Evolutionary conservation across 1,140 invertebrate genomes (phyloP), one percentile per base, ranked within the genome.

Genomic region (Asbolus verrucosus): DNA sequence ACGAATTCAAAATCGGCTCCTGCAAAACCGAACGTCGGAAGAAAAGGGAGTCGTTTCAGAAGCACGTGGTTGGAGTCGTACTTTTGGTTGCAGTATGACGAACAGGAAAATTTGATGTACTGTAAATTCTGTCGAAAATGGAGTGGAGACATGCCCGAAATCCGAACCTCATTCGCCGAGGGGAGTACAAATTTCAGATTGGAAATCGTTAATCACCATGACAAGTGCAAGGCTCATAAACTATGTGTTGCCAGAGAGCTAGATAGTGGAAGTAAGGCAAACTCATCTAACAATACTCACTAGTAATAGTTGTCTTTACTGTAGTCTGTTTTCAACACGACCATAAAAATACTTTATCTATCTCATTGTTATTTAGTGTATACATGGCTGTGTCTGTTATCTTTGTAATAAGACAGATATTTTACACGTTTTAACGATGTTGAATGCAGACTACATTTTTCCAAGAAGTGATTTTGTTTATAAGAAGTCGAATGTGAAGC

Each of bases 141-240:
- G 89, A 89, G 88, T 65, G 84, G 85, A 27, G 85, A 87, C 6
- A 82, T 91, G 65, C 87, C 88, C 9, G 87, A 90, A 61, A 89
- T 90, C 76, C 85, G 89, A 59, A 91, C 90, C 14, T 91, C 89
- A 1, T 92, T 92, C 74, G 88, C 89, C 1, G 86, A 89, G 71
- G 90, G 90, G n/a, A 91, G 90, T 75, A 86, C 86, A 19, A 91
- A 91, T 78, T 91, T 91, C 81, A 84, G 90, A 62, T 81, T 90
- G 24, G 90, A 91, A 82, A 92, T 91, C 73, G 86, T 91, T 14
- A 91, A 91, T 78, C 90, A 91, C 80, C 90, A 91, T 76, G 88
- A 91, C 79, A 90, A 89, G 76, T 90, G 89, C 76, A 91, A 91
- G 79, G 89, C 89, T n/a, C 89, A 91, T 76, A 85, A 87, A 70